Percentiles rank a stretch among this genome's conserved stretches.
phyloP scores from a whole-genome alignment of 1,140 invertebrate genomes.

The Stenopsyche tienmushanensis region DNA sequence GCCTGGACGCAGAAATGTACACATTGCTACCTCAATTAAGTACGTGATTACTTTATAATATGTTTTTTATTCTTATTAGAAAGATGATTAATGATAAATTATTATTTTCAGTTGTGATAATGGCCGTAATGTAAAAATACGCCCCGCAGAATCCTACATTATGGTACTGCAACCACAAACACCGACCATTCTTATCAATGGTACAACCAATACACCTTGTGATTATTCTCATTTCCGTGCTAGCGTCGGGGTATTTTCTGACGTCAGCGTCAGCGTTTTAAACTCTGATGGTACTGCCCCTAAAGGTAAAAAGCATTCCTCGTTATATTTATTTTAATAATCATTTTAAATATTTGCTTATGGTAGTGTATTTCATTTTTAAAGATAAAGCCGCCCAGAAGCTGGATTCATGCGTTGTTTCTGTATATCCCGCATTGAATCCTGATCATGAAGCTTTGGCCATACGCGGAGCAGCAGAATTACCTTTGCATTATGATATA shows the following conservation, averaged over 20 bases:
- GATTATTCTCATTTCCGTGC: slow-evolving; percentile 83
- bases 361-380: background rate
- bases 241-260: slow-evolving; percentile 82
- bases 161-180: slow-evolving; percentile 84
- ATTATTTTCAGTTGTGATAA: slow-evolving; percentile 62
- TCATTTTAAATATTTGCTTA: background rate
- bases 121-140: slow-evolving; percentile 65
- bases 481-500: slow-evolving; percentile 71
- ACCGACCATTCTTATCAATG: slow-evolving; percentile 81
- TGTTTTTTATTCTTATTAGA: slow-evolving; percentile 4
- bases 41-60: slow-evolving; percentile 43
- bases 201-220: slow-evolving; percentile 77
- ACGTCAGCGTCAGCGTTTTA: slow-evolving; percentile 68
- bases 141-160: slow-evolving; percentile 74
- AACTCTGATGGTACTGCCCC: slow-evolving; percentile 50
- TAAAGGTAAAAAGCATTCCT: slow-evolving; percentile 32
- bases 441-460: slow-evolving; percentile 88
- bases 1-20: slow-evolving; percentile 85
- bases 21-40: slow-evolving; percentile 75
- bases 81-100: slow-evolving; percentile 14
- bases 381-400: slow-evolving; percentile 54
- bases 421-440: slow-evolving; percentile 91
- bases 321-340: background rate
- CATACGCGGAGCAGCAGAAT: slow-evolving; percentile 66
- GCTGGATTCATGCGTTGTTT: slow-evolving; percentile 87